Evolutionary conservation across 2,797 vertebrate genomes (phyloP), one percentile per base, ranked within the genome.

Genomic region (Lutjanus argentimaculatus): DNA sequence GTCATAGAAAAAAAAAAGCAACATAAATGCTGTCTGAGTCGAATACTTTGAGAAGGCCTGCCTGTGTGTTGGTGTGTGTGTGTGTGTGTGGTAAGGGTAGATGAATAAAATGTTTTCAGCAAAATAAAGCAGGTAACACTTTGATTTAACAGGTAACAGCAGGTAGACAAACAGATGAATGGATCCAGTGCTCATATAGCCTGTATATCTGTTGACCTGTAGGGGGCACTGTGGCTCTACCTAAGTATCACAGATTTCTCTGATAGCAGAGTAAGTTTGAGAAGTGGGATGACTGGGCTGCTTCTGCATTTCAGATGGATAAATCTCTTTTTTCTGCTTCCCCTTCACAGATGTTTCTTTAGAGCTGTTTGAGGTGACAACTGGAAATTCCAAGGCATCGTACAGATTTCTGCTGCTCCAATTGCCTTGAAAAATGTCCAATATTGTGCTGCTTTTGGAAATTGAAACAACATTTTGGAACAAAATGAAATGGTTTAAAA

Each of bases 201-300:
- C 17, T 15, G 1, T 57, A 45, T 43, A 3, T 13, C 11, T 21
- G 14, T 30, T 49, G 43, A 56, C 67, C 93, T 85, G 74, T 81
- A 92, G 93, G 92, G 92, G 94, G 90, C 93, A 92, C 91, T 95
- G 94, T 93, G 86, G 80, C 77, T 93, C 92, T 68, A 93, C 51
- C 7, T 8, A 57, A 86, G 40, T 25, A n/a, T 74, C 0, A 0
- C 67, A 56, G 21, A 77, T 58, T 40, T 65, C 12, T 64, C 53
- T 67, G 75, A 68, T 7, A n/a, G 79, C 79, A 65, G 65, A 61
- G 56, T 53, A 49, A 75, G 85, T 84, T 87, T 77, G 68, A 85
- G 74, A 70, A 63, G 82, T 65, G 63, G 76, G 55, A 68, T 85
- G 88, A 87, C 80, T 65, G 86, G 84, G 69, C 81, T 82, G 78